Percentiles rank a stretch among this genome's conserved stretches.
phyloP scores from a whole-genome alignment of 2,113 vertebrate species.

The Neogobius melanostomus region DNA sequence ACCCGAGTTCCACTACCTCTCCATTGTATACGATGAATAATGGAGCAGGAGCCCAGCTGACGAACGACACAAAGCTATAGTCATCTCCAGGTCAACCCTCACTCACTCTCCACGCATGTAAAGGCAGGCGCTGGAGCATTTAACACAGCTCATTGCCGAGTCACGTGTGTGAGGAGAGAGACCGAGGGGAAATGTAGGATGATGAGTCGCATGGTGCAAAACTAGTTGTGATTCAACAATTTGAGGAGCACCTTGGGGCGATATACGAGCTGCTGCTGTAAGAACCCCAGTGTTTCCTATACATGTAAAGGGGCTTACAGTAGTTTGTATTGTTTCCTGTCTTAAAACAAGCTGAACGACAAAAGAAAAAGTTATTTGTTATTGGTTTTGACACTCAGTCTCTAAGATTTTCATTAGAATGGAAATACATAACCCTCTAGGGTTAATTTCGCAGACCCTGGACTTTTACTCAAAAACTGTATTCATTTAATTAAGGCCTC shows the following conservation, averaged over 20 bases:
- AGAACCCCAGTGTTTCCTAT: too few relatives aligned
- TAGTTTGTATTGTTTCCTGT: too few relatives aligned
- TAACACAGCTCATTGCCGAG: conserved; percentile 44
- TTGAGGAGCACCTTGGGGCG: neutral
- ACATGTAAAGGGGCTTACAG: too few relatives aligned
- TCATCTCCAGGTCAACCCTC: conserved; percentile 71
- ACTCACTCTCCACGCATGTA: conserved; percentile 37
- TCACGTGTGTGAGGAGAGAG: conserved; percentile 24
- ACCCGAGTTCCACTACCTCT: conserved; percentile 60
- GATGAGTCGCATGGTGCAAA: conserved; percentile 1
- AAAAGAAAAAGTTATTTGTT: too few relatives aligned
- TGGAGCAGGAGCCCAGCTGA: conserved; percentile 78
- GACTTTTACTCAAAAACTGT: too few relatives aligned
- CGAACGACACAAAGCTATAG: conserved; percentile 60
- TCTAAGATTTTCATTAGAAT: too few relatives aligned
- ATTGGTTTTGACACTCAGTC: too few relatives aligned
- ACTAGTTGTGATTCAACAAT: neutral
- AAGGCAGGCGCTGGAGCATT: conserved; percentile 49
- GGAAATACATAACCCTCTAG: too few relatives aligned
- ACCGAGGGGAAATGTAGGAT: conserved; percentile 14
- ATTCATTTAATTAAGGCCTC: too few relatives aligned
- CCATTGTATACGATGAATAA: conserved; percentile 77
- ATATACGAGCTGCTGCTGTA: neutral
- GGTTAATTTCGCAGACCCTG: too few relatives aligned
- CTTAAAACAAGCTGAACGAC: too few relatives aligned